Evolutionary conservation across 2,797 vertebrate genomes (phyloP), one percentile per base, ranked within the genome.

Genomic region (Sebastes jordani): DNA sequence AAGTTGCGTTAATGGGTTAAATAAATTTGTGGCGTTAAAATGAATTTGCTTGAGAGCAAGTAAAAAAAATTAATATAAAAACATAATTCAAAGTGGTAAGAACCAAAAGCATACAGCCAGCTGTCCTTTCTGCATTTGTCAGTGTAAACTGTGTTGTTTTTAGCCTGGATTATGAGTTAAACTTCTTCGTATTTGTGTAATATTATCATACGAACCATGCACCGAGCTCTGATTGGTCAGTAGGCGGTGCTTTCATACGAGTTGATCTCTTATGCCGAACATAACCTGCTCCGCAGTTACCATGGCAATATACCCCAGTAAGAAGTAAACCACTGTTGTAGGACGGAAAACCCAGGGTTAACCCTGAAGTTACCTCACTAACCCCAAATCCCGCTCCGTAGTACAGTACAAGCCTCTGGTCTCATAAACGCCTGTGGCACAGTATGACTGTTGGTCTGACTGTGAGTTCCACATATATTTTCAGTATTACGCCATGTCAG

Each of bases 401-500:
- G 42, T 49, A 20, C 42, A 49, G 42, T 49, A 49, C 42, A 49
- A 20, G 8, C 18, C 49, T n/a, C 49, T n/a, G 20, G 13, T 64
- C 10, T 55, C 29, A 61, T 30, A 29, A 7, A 18, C 1, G 1
- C 29, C 18, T 54, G 25, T 46, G 13, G 13, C 14, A 56, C 58
- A 69, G 4, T 38, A 38, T 64, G 14, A 23, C 22, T 10, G 49
- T 29, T 55, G 9, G 20, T 54, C 22, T 30, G 27, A 49, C 14
- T 52, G 8, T 30, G 38, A 42, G 1, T 34, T 34, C 11, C 11
- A 30, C 13, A 42, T 71, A 9, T 59, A 27, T 83, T 68, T 80
- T 74, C 29, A 89, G 89, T 76, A 79, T 75, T 1, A 27, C 55
- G 79, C 64, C 72, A 96, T 96, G 95, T 90, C 96, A n/a, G 88